Evolutionary conservation across 2,113 vertebrate genomes (phyloP).

Genomic region (Alectura lathami): DNA sequence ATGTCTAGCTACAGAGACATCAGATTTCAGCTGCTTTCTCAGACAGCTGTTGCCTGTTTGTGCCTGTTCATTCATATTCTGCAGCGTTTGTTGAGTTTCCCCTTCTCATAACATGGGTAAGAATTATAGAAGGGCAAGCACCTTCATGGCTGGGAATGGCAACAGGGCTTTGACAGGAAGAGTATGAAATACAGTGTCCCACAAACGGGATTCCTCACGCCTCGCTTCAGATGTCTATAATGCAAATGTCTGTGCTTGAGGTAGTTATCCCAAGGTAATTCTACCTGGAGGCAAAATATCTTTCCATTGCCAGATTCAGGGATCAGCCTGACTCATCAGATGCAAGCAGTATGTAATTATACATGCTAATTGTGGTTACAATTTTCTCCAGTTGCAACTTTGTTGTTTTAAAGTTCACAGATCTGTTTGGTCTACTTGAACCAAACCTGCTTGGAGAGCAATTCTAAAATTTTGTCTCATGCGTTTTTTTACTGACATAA

Average conservation of each 20-base stretch:
- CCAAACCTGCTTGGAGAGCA: neutral
- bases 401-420: neutral
- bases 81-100: neutral
- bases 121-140: neutral
- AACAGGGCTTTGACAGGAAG: neutral
- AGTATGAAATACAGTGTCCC: neutral
- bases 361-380: neutral
- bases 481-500: neutral
- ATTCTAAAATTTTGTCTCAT: neutral
- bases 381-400: conserved; percentile 17
- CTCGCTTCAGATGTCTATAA: neutral
- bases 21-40: neutral
- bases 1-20: neutral
- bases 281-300: neutral
- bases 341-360: neutral
- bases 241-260: neutral
- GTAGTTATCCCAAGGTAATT: neutral
- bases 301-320: neutral
- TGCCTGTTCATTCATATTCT: neutral
- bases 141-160: neutral
- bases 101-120: neutral
- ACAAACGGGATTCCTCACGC: neutral
- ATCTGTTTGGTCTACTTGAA: neutral
- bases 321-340: conserved; percentile 26
- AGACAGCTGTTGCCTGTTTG: neutral